A percentile compares a stretch with the other conserved stretches of the same genome.
These are phyloP conservation scores for Taeniopygia guttata DNA, from an alignment of 2,797 vertebrate species.

Conservation along the genomic window DNA sequence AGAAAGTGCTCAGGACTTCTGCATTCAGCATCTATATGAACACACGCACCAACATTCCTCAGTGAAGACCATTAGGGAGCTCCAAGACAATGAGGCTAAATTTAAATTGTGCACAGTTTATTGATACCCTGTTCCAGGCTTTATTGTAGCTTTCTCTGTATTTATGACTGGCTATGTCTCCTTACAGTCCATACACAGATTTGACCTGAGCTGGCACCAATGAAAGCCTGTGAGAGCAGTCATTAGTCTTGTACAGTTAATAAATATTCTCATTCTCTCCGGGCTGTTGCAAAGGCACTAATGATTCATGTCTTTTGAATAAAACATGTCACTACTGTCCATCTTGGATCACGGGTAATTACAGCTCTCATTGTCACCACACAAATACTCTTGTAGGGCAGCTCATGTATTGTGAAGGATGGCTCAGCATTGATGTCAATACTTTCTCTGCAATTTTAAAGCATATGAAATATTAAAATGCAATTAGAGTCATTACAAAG, in stretches of 20 bases:
- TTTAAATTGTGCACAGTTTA: not conserved
- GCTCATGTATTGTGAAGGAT: not conserved
- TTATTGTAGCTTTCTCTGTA: not conserved
- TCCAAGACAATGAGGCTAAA: not conserved
- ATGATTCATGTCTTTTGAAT: constrained; percentile 30
- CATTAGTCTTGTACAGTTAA: constrained; percentile 11
- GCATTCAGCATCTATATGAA: not conserved
- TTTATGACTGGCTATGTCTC: not conserved
- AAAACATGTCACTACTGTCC: constrained; percentile 22
- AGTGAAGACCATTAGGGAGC: not conserved
- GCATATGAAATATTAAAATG: constrained; percentile 69
- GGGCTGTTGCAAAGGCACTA: not conserved
- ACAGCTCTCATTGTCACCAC: not conserved
- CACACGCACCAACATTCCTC: not conserved
- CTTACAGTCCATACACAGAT: not conserved
- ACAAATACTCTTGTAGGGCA: not conserved
- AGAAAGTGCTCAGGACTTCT: not conserved
- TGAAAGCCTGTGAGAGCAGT: not conserved
- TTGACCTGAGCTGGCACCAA: constrained; percentile 12
- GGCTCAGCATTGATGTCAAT: constrained; percentile 15
- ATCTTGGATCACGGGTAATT: not conserved
- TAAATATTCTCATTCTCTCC: constrained; percentile 19
- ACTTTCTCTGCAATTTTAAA: constrained; percentile 26
- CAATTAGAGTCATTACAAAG: constrained; percentile 26
- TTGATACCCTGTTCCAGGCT: not conserved